Evolutionary conservation across 2,113 vertebrate species (phyloP), one percentile per base, ranked within the genome.

Genomic region (Scomber japonicus): DNA sequence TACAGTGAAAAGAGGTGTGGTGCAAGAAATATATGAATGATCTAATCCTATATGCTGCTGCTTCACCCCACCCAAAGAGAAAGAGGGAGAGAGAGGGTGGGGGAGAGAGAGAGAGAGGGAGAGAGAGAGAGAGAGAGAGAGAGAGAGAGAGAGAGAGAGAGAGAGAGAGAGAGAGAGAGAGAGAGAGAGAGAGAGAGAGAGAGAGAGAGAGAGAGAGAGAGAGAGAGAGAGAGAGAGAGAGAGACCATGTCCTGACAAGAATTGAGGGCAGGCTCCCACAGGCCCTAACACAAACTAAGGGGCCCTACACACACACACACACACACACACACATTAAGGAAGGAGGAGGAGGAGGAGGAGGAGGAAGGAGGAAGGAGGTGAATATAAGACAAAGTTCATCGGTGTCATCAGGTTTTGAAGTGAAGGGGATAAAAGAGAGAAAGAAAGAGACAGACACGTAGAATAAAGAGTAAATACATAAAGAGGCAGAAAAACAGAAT

Each of bases 181-280:
- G 46, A 44, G n/a, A 61, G 15, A 56, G 11, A 73, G 49, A 73
- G 66, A 3, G 17, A 59, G 19, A 45, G 56, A 30, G 44, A 55
- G 17, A 73, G 56, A 72, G 53, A 78, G 60, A 65, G 19, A 66
- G 50, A 66, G 27, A 55, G 30, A 50, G 24, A 45, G 48, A 14
- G 46, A 44, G n/a, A 45, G 13, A 50, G 10, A 67, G 11, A 21
- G 13, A 46, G 17, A 59, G n/a, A 61, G 15, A 56, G 11, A 73
- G 49, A 73, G 66, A 3, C 55, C 75, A 73, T 80, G 86, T 73
- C 77, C 48, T 71, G 70, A 85, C 89, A 92, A 70, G 87, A 80
- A 45, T 24, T 13, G 49, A 62, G 85, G 70, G 17, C 85, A 89
- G 76, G 92, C 83, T 82, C 73, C 80, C 71, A 88, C 90, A 93